A percentile compares a stretch with the other conserved stretches of the same genome.
Conservation (phyloP, 2,797 vertebrate genomes). For the Pangasius mekongensis region DNA sequence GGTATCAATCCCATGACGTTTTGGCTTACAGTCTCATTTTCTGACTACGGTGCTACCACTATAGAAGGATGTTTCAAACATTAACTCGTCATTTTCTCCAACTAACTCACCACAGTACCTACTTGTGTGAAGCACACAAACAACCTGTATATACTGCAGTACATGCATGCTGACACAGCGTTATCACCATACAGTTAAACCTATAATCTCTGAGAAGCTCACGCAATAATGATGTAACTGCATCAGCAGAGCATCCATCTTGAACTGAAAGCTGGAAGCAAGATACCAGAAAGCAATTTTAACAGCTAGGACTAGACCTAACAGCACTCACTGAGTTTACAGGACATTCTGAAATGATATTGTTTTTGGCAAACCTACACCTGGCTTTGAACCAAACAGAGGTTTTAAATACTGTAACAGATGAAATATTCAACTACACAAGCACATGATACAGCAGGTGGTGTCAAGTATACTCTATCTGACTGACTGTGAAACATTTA, state of each 20-base stretch:
- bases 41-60: neutral
- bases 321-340: neutral
- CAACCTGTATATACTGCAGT: neutral
- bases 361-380: neutral
- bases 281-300: neutral
- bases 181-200: neutral
- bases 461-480: neutral
- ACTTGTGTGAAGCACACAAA: too few relatives aligned
- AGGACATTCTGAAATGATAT: neutral
- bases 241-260: neutral
- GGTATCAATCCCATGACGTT: neutral
- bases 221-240: neutral
- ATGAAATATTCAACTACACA: conserved; percentile 17
- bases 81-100: neutral
- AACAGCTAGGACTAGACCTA: neutral
- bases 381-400: neutral
- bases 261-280: neutral
- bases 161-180: neutral
- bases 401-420: neutral
- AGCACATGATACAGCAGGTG: neutral
- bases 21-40: neutral
- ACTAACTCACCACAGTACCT: neutral
- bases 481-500: neutral
- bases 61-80: neutral
- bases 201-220: neutral